phyloP scores from a whole-genome alignment of 2,888 invertebrate species.

The Tipula confusa region DNA sequence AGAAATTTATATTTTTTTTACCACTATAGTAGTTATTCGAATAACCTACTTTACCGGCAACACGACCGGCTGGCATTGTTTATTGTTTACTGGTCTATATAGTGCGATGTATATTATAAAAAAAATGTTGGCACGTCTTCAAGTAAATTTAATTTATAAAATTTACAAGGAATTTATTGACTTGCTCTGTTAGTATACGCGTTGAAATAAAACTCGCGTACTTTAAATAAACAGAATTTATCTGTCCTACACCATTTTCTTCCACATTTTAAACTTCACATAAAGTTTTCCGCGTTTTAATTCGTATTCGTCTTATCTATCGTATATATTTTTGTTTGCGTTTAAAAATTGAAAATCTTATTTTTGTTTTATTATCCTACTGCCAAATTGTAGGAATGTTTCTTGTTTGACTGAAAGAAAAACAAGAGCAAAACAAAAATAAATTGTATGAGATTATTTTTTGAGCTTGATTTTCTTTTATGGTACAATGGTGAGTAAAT shows the following conservation, averaged over 20 bases:
- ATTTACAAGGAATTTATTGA: neutral
- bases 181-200: neutral
- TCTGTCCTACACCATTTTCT: neutral
- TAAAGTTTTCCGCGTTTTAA: neutral
- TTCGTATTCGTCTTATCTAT: neutral
- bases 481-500: neutral
- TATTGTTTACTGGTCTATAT: neutral
- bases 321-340: neutral
- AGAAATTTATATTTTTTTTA: constrained; percentile 35
- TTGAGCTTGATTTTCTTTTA: neutral
- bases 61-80: constrained; percentile 49
- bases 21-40: constrained; percentile 49
- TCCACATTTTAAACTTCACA: neutral
- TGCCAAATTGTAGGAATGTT: neutral
- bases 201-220: no score
- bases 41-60: constrained; percentile 50
- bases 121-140: neutral
- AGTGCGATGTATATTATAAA: neutral
- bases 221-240: neutral
- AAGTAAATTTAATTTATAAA: neutral
- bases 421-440: neutral
- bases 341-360: neutral
- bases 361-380: neutral
- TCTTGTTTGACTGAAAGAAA: neutral
- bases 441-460: constrained; percentile 20